Evolutionary conservation across 2,888 invertebrate species (phyloP).

Genomic region (Dolomedes plantarius): DNA sequence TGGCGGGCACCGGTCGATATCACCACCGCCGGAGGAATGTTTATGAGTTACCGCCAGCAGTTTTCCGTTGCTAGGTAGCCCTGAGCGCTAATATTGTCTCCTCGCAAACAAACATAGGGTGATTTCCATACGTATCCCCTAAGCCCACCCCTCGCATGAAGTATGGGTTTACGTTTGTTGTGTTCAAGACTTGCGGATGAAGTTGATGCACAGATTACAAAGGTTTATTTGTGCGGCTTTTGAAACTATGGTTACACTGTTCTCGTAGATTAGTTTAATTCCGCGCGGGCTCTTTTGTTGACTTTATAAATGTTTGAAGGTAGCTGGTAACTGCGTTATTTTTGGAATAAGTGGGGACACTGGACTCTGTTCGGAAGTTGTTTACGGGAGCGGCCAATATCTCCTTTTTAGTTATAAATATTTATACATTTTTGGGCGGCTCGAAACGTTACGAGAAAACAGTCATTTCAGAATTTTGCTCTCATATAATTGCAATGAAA

Average conservation of each 20-base stretch:
- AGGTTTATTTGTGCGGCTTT: background rate
- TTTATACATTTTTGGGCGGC: too few species aligned
- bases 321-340: slow-evolving; percentile 1
- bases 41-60: slow-evolving; percentile 31
- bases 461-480: too few species aligned
- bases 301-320: slow-evolving; percentile 3
- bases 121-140: slow-evolving; percentile 31
- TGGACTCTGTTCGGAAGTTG: background rate
- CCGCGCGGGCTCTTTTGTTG: background rate
- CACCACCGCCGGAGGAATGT: slow-evolving; percentile 49
- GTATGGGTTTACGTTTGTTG: slow-evolving; percentile 6
- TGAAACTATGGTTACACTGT: slow-evolving; percentile 16
- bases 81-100: slow-evolving; percentile 47
- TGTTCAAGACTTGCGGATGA: background rate
- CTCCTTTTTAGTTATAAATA: too few species aligned
- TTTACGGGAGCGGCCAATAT: background rate
- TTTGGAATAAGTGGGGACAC: background rate
- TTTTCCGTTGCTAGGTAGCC: slow-evolving; percentile 27
- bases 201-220: slow-evolving; percentile 6
- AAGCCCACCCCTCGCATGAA: slow-evolving; percentile 18
- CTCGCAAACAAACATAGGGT: slow-evolving; percentile 56
- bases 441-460: too few species aligned
- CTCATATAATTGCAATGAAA: too few species aligned
- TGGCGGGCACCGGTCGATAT: slow-evolving; percentile 38
- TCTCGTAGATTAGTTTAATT: slow-evolving; percentile 3